Evolutionary conservation across 1,140 invertebrate genomes (phyloP).

Genomic region (Bradynema listronoti): DNA sequence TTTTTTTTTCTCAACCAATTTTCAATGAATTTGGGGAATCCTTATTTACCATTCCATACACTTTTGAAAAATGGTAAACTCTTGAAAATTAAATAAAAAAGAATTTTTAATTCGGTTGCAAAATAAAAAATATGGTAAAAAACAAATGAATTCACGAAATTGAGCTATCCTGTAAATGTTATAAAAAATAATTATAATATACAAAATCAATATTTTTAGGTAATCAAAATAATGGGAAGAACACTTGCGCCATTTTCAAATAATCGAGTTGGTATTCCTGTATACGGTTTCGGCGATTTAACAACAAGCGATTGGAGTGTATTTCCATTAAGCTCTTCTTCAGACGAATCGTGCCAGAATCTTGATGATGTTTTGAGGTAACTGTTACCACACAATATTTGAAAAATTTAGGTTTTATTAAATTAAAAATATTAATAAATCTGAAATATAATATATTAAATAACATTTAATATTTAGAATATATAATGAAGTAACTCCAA

Average conservation of each 20-base stretch:
- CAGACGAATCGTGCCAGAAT: slow-evolving; percentile 56
- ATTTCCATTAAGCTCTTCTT: slow-evolving; percentile 58
- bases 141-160: no score
- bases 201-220: no score
- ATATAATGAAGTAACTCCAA: slow-evolving; percentile 56
- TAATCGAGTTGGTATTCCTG: slow-evolving; percentile 59
- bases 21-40: no score
- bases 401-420: slow-evolving; percentile 2
- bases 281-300: slow-evolving; percentile 62
- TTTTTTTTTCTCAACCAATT: no score
- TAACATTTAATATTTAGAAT: slow-evolving; percentile 34
- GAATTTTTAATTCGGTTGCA: no score
- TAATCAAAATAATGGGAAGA: slow-evolving; percentile 60
- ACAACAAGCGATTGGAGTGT: slow-evolving; percentile 59
- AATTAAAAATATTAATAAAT: slow-evolving; percentile 17
- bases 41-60: no score
- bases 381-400: not conserved
- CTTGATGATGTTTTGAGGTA: slow-evolving; percentile 60
- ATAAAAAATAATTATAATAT: no score
- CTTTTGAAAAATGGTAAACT: no score
- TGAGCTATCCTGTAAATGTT: no score
- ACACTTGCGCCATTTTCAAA: slow-evolving; percentile 61
- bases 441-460: not conserved
- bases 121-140: no score
- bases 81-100: no score